A percentile compares a stretch with the other conserved stretches of the same genome.
Conservation (phyloP, 2,888 invertebrate species). For the Plagiodera versicolora region DNA sequence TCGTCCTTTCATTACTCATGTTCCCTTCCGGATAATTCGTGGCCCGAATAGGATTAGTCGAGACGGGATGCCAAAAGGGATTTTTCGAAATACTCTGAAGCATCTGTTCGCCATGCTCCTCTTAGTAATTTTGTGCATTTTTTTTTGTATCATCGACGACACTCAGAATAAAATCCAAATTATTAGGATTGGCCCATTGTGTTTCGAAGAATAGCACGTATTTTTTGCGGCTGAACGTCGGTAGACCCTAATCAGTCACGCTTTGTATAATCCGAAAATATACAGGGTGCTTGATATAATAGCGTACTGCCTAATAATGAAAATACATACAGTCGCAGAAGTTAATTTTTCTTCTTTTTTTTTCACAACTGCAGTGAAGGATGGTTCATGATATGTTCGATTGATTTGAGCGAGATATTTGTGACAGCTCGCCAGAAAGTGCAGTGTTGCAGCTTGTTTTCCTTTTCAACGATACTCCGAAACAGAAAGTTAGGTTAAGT, state of each 20-base stretch:
- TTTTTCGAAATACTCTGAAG: not conserved
- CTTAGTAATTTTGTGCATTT: not conserved
- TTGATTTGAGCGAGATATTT: too few species aligned
- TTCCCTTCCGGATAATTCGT: slow-evolving; percentile 8
- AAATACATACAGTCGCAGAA: too few species aligned
- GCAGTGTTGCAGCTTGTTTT: too few species aligned
- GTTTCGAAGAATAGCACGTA: not conserved
- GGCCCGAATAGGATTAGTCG: slow-evolving; percentile 6
- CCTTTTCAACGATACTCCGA: too few species aligned
- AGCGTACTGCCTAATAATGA: too few species aligned
- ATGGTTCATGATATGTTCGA: too few species aligned
- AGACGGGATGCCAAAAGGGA: not conserved
- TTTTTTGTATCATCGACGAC: not conserved
- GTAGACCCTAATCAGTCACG: not conserved
- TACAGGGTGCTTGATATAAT: too few species aligned
- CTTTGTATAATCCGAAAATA: not conserved
- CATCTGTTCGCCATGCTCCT: slow-evolving; percentile 8
- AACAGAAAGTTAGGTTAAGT: too few species aligned
- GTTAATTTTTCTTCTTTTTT: too few species aligned
- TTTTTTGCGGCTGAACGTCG: not conserved
- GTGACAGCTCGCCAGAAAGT: too few species aligned
- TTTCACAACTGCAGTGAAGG: too few species aligned
- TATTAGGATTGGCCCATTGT: not conserved
- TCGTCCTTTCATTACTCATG: not conserved
- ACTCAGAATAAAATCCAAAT: not conserved